phyloP scores from a whole-genome alignment of 2,797 vertebrate genomes.

The Tauraco hartlaubi region DNA sequence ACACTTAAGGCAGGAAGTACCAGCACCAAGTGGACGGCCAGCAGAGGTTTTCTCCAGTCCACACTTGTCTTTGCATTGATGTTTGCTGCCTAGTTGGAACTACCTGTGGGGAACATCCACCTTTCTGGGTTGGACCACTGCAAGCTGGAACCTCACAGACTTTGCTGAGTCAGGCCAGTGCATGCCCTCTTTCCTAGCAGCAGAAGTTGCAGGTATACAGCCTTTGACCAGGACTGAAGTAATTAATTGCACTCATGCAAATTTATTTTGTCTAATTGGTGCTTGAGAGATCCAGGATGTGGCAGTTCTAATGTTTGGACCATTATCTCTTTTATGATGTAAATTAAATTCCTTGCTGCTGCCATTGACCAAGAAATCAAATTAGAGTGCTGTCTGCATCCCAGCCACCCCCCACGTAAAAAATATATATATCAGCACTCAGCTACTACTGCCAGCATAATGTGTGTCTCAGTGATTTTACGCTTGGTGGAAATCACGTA shows the following conservation, averaged over 20 bases:
- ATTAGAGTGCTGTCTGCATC: not conserved
- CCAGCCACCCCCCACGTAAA: not conserved
- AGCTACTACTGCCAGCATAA: rapidly evolving
- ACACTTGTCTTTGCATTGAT: not conserved
- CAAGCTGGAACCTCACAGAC: not conserved
- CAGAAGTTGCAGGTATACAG: not conserved
- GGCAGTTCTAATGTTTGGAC: not conserved
- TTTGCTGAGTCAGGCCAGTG: too few species aligned
- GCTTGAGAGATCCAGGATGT: not conserved
- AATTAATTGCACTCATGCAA: not conserved
- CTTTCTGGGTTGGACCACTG: too few species aligned
- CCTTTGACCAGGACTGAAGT: not conserved
- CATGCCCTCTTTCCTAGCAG: not conserved
- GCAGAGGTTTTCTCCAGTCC: not conserved
- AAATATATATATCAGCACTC: not conserved
- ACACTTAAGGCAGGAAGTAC: not conserved
- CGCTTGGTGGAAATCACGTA: not conserved
- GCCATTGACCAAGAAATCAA: not conserved
- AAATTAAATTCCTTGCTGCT: not conserved
- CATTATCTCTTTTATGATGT: not conserved
- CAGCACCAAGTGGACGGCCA: not conserved
- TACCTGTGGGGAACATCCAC: not conserved
- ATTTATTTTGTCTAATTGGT: not conserved
- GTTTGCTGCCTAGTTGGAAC: not conserved
- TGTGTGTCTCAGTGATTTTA: not conserved